Percentiles rank a stretch among this genome's conserved stretches.
Evolutionary conservation across 2,797 vertebrate species (phyloP).

Genomic region (Ptychobarbus kaznakovi): DNA sequence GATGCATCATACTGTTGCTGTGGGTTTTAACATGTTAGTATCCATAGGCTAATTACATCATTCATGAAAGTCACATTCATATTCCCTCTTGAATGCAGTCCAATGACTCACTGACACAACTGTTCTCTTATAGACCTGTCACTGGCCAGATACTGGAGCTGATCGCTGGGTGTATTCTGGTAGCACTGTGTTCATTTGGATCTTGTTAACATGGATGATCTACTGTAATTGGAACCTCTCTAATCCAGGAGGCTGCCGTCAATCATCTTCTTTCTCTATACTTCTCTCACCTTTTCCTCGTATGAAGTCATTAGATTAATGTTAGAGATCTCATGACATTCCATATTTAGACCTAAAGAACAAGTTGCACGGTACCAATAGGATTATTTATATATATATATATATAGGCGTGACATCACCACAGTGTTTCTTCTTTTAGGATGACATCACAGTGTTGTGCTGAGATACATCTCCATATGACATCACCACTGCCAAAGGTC

Average conservation of each 20-base stretch:
- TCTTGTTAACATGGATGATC: conserved; percentile 29
- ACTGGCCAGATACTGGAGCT: conserved; percentile 33
- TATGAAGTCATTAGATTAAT: conserved; percentile 23
- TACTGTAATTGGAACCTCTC: conserved; percentile 6
- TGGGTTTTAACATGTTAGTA: conserved; percentile 39
- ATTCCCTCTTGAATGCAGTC: conserved; percentile 7
- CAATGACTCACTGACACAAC: conserved; percentile 36
- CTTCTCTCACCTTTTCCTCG: conserved; percentile 19
- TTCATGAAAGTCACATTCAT: conserved; percentile 5
- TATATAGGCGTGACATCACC: conserved; percentile 44
- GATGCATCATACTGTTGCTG: conserved; percentile 47
- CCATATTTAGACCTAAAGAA: conserved; percentile 26
- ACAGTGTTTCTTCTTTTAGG: conserved; percentile 13
- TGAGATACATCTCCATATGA: conserved; percentile 21
- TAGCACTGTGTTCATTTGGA: conserved; percentile 32
- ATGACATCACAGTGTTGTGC: conserved; percentile 27
- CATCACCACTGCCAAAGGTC: conserved; percentile 38
- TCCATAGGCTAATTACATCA: conserved; percentile 44
- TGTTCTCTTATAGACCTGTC: conserved; percentile 41
- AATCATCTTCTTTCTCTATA: conserved; percentile 19
- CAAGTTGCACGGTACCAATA: conserved; percentile 19
- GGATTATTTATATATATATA: conserved; percentile 27
- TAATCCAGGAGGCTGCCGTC: conserved; percentile 15
- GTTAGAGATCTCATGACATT: conserved; percentile 11
- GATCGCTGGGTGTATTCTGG: conserved; percentile 33